Conservation (phyloP, 2,888 invertebrate species). For the Emmelina monodactyla region DNA sequence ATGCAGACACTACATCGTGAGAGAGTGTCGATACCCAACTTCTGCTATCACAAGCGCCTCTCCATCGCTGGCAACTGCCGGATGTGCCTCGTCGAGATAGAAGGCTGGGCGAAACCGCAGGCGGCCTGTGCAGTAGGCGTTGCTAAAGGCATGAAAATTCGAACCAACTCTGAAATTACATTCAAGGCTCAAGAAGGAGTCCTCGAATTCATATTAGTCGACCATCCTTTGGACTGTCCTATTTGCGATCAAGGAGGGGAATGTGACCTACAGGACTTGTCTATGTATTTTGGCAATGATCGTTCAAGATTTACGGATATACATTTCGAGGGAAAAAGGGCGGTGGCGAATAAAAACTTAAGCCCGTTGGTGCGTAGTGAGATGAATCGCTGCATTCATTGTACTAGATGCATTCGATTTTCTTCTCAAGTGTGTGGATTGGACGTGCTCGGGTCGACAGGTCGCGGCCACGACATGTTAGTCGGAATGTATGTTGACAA, state of each 20-base stretch:
- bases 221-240: conserved; percentile 98
- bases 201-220: conserved; percentile 96
- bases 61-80: conserved; percentile 99
- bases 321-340: conserved; percentile 87
- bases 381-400: conserved; percentile 99
- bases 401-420: conserved; percentile 96
- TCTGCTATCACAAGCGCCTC: conserved; percentile 97
- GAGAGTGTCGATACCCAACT: conserved; percentile 75
- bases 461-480: conserved; percentile 94
- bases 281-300: conserved; percentile 96
- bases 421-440: conserved; percentile 97
- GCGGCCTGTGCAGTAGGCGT: conserved; percentile 99
- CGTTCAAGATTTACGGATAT: conserved; percentile 92
- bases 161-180: conserved; percentile 91
- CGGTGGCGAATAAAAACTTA: conserved; percentile 96
- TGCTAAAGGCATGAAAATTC: conserved; percentile 94
- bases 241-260: conserved; percentile 98
- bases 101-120: conserved; percentile 90
- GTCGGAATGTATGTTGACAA: conserved; percentile 99
- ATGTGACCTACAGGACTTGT: conserved; percentile 95
- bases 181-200: conserved; percentile 75
- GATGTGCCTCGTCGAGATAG: conserved; percentile 98
- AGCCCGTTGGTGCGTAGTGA: conserved; percentile 96
- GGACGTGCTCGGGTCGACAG: conserved; percentile 92
- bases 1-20: conserved; percentile 67